Evolutionary conservation across 1,140 invertebrate genomes (phyloP), one percentile per base, ranked within the genome.

Genomic region (Meloidogyne chitwoodi): DNA sequence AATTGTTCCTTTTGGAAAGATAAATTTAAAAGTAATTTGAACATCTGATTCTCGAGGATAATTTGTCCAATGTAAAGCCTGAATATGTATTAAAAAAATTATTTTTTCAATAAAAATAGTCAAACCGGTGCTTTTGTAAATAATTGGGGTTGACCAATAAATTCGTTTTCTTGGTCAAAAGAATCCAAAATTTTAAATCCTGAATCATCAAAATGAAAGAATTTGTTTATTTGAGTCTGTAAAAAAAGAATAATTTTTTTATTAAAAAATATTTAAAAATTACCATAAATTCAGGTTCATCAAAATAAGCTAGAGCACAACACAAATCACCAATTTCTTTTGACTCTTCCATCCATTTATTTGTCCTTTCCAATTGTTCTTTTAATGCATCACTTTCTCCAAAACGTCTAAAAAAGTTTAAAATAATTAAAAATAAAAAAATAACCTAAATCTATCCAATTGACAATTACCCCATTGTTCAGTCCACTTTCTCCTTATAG

Each of bases 21-120:
- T 79, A 56, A 82, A 81, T 75, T 82, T 82, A 41, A 82, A 83
- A 19, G 77, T 63, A 24, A 83, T 61, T 75, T 82, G 81, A 34
- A 82, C 66, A 61, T 82, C 81, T 8, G 81, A 61, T 29, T 82
- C 81, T 34, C 81, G 72, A 6, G 81, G 81, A 61, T 77, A 84
- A 69, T 82, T 68, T 16, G 79, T 80, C 81, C 81, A 82, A 41
- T 82, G 81, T 19, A 82, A 75, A 1, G 80, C 80, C 79, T 80
- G 2, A 16, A 80, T 77, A 31, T 10, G 71, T 62, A 72, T 41
- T 1, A 62, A 61, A 41, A 56, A 14, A 56, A 0, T 61, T 26
- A 14, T 16, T 29, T 29, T 78, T 38, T 38, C n/a, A 0, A 29
- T 31, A 22, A 44, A 0, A 29, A 44, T 26, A 26, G 19, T 4